Evolutionary conservation across 2,888 invertebrate species (phyloP), one percentile per base, ranked within the genome.

Genomic region (Slavum lentiscoides): DNA sequence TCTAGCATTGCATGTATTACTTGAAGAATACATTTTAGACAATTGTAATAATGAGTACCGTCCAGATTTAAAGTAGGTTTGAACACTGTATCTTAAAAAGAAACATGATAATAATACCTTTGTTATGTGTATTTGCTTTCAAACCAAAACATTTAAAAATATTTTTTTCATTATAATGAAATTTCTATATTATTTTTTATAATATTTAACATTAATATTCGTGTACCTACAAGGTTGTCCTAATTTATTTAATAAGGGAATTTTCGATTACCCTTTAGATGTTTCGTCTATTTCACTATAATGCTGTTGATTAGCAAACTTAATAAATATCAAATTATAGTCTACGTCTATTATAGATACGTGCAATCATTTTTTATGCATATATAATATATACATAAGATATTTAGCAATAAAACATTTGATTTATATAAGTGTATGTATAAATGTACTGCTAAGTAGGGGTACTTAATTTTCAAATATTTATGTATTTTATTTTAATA

Each of bases 41-140:
- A 68, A 76, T 74, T 58, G 23, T 66, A 43, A 59, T 49, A 9
- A 67, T 68, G 43, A 61, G 43, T 70, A 69, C 77, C 77, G 77
- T 77, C 77, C 77, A 77, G 6, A 30, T 76, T 30, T 59, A 49
- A 37, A 49, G 61, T 69, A 76, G n/a, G 11, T 69, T 62, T 69
- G 49, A 62, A 62, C 11, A 43, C 23, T 67, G 15, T 59, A 68
- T 59, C 23, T 15, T 58, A 68, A 75, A 59, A 49, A 43, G 8
- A 66, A 75, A 59, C 13, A 21, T 61, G 6, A 68, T 68, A 68
- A 23, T 74, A 59, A 43, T 59, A 19, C n/a, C 21, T 66, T 43
- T 43, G 55, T 58, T 75, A 9, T 76, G 30, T 68, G 8, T 39
- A 66, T 74, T 66, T 67, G 49, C 62, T 66, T 74, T 68, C 43